phyloP scores from a whole-genome alignment of 2,888 invertebrate species.

The Drosophila trichaetosa region DNA sequence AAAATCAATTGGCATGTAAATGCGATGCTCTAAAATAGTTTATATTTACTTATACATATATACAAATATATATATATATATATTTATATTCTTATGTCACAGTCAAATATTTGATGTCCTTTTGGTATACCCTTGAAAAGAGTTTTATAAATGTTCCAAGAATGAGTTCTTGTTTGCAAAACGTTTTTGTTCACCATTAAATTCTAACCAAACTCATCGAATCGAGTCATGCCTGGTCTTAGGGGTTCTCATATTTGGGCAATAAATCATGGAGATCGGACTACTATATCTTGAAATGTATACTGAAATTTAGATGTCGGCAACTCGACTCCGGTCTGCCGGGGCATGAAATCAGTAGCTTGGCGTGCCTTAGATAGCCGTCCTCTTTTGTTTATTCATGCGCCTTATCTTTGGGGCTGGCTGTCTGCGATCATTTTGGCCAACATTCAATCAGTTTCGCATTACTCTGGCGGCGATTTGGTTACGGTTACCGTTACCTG shows the following conservation, averaged over 20 bases:
- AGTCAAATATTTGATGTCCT: neutral
- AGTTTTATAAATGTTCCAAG: neutral
- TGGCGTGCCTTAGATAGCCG: neutral
- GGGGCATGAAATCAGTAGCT: neutral
- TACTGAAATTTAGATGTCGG: neutral
- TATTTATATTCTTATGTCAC: neutral
- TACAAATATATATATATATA: neutral
- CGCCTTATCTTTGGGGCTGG: neutral
- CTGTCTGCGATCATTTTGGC: slow-evolving; percentile 30
- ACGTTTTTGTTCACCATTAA: neutral
- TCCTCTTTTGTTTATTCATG: neutral
- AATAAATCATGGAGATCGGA: neutral
- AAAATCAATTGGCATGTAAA: neutral
- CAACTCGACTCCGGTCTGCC: neutral
- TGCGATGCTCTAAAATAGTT: neutral
- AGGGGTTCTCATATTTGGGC: neutral
- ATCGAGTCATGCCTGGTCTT: neutral
- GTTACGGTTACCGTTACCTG: slow-evolving; percentile 45
- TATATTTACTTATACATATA: neutral
- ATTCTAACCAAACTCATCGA: neutral
- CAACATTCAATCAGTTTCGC: slow-evolving; percentile 59
- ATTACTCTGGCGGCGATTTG: slow-evolving; percentile 53
- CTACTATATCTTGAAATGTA: neutral
- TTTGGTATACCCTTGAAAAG: neutral
- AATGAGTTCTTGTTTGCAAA: neutral